Conservation (phyloP, 1,140 invertebrate genomes). For the Drosophila micromelanica region DNA sequence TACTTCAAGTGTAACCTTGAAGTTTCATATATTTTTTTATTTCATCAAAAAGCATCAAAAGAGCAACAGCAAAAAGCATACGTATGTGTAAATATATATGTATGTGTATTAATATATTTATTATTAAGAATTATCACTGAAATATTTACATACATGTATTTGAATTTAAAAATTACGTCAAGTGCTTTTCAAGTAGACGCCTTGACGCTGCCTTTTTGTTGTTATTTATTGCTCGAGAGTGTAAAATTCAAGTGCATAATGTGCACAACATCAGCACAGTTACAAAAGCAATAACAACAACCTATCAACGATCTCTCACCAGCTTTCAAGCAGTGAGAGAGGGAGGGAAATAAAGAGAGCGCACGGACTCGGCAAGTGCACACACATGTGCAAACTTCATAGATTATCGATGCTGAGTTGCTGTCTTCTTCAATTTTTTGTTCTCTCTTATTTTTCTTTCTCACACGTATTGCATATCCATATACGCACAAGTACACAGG, state of each 20-base stretch:
- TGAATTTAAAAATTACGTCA: conserved; percentile 40
- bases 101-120: conserved; percentile 6
- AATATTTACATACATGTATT: conserved; percentile 10
- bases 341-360: conserved; percentile 1
- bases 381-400: conserved; percentile 20
- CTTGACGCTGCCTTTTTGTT: conserved; percentile 23
- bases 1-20: conserved; percentile 38
- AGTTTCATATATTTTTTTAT: neutral
- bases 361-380: neutral
- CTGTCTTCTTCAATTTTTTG: conserved; percentile 1
- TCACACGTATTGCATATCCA: conserved; percentile 27
- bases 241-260: conserved; percentile 22
- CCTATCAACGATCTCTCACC: conserved; percentile 9
- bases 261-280: conserved; percentile 2
- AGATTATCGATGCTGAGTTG: conserved; percentile 15
- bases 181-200: conserved; percentile 28
- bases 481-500: neutral
- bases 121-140: conserved; percentile 14
- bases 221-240: conserved; percentile 19
- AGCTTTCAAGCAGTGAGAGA: neutral
- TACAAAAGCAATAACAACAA: conserved; percentile 15
- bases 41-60: conserved; percentile 15
- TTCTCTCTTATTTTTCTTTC: conserved; percentile 11
- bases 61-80: neutral
- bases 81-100: conserved; percentile 1